phyloP scores from a whole-genome alignment of 2,888 invertebrate genomes.

The Anaspis maculata region DNA sequence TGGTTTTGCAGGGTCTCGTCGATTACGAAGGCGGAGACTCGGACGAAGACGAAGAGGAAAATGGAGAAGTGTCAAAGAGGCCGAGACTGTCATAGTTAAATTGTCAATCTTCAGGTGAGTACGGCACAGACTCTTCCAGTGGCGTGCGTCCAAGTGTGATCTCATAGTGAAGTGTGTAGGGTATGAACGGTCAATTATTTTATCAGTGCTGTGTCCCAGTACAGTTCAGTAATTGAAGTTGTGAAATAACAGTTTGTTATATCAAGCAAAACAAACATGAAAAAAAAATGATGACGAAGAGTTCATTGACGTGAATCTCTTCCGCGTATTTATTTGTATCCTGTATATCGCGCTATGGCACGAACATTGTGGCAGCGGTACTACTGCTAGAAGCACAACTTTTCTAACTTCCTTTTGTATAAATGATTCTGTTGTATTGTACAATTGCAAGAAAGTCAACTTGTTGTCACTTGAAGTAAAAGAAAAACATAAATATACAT shows the following conservation, averaged over 20 bases:
- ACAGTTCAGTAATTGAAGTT: no score
- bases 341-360: no score
- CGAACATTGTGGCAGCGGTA: no score
- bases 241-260: not conserved
- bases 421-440: slow-evolving; percentile 18
- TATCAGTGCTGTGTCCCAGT: slow-evolving; percentile 13
- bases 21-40: slow-evolving; percentile 98
- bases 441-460: slow-evolving; percentile 9
- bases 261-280: no score
- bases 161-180: slow-evolving; percentile 34
- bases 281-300: no score
- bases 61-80: slow-evolving; percentile 53
- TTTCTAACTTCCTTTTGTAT: slow-evolving; percentile 26
- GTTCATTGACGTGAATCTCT: no score
- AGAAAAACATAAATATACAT: no score
- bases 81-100: slow-evolving; percentile 66
- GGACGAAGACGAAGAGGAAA: slow-evolving; percentile 84
- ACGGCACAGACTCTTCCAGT: slow-evolving; percentile 31
- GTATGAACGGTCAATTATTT: slow-evolving; percentile 32
- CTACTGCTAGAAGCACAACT: slow-evolving; percentile 29
- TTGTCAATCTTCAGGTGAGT: slow-evolving; percentile 23
- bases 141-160: slow-evolving; percentile 36
- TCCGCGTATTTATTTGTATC: no score
- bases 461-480: no score
- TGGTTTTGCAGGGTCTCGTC: slow-evolving; percentile 67